phyloP scores from a whole-genome alignment of 2,797 vertebrate species.

The Gephyroberyx darwinii region DNA sequence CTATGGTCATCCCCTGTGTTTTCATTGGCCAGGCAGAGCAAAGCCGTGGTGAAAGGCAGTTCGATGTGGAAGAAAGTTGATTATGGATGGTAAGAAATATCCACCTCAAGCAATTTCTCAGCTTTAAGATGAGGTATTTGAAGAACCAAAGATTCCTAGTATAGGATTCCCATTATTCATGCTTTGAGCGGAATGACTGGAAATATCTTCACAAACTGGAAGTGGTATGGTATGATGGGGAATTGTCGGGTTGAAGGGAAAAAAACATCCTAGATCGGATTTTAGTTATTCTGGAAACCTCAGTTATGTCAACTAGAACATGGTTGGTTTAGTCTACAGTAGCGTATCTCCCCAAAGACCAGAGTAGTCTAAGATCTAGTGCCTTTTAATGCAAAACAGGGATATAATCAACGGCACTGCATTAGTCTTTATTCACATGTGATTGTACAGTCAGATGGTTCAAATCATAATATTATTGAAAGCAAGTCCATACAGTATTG shows the following conservation, averaged over 20 bases:
- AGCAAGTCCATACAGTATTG: slow-evolving; percentile 20
- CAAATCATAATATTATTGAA: slow-evolving; percentile 36
- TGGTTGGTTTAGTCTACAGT: slow-evolving; percentile 46
- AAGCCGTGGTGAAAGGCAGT: slow-evolving; percentile 68
- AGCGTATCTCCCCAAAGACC: slow-evolving; percentile 28
- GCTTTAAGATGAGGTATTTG: slow-evolving; percentile 65
- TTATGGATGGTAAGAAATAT: slow-evolving; percentile 72
- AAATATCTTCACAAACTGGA: slow-evolving; percentile 71
- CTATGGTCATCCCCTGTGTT: slow-evolving; percentile 66
- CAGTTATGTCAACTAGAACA: slow-evolving; percentile 55
- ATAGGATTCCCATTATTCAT: slow-evolving; percentile 70
- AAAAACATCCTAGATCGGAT: slow-evolving; percentile 53
- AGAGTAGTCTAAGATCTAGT: slow-evolving; percentile 1
- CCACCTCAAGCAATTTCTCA: slow-evolving; percentile 73
- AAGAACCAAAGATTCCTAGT: slow-evolving; percentile 66
- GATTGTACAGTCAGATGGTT: not conserved
- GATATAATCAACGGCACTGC: slow-evolving; percentile 44
- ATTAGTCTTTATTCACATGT: slow-evolving; percentile 56
- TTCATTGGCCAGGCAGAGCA: slow-evolving; percentile 65
- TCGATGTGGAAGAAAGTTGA: slow-evolving; percentile 68
- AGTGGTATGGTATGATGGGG: slow-evolving; percentile 44
- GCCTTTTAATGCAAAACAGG: not conserved
- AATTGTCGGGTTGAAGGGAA: slow-evolving; percentile 64
- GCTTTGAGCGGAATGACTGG: slow-evolving; percentile 67
- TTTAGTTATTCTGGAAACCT: slow-evolving; percentile 58